A percentile compares a stretch with the other conserved stretches of the same genome.
phyloP scores from a whole-genome alignment of 2,113 vertebrate genomes.

The Reinhardtius hippoglossoides region DNA sequence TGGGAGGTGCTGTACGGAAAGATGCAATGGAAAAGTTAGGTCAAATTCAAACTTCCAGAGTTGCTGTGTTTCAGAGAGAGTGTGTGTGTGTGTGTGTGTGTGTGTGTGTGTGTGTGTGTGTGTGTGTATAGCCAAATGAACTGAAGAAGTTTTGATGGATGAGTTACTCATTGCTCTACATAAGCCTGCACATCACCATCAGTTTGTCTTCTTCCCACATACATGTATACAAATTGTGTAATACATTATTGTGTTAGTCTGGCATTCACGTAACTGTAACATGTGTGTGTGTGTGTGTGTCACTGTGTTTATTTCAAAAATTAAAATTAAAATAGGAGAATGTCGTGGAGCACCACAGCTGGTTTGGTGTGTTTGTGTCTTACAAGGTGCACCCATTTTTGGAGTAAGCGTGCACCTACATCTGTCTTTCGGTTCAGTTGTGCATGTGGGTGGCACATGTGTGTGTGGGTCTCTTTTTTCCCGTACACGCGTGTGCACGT shows the following conservation, averaged over 20 bases:
- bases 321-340: not conserved
- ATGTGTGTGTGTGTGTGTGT: too few relatives aligned
- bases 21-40: constrained; percentile 28
- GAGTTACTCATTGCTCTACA: not conserved
- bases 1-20: constrained; percentile 88
- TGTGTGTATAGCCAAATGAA: not conserved
- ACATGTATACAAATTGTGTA: not conserved
- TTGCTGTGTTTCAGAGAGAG: not conserved
- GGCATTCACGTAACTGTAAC: too few relatives aligned
- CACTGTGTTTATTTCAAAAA: too few relatives aligned
- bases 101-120: not conserved
- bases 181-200: not conserved
- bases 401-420: not conserved
- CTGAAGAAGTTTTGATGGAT: not conserved
- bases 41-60: not conserved
- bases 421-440: constrained; percentile 11
- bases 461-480: constrained; percentile 16
- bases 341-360: not conserved
- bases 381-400: not conserved
- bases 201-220: not conserved
- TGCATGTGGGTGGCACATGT: constrained; percentile 32
- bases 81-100: not conserved
- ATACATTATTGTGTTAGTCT: constrained; percentile 25
- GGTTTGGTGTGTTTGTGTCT: not conserved
- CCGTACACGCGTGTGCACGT: constrained; percentile 20